Evolutionary conservation across 2,113 vertebrate species (phyloP).

Genomic region (Ammospiza caudacuta): DNA sequence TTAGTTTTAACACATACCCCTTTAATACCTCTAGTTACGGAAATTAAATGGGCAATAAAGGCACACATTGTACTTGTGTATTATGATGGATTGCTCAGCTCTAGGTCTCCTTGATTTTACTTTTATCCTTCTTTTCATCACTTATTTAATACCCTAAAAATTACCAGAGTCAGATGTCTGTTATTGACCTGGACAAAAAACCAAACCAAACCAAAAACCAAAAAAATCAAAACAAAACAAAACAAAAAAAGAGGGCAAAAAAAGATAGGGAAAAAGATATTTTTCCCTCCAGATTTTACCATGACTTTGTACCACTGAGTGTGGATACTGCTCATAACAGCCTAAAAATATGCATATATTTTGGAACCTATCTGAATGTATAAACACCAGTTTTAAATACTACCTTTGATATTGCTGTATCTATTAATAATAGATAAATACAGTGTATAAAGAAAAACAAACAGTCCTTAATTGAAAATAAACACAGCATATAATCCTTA

Average conservation of each 20-base stretch:
- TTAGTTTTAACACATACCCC: background rate
- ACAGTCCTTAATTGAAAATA: background rate
- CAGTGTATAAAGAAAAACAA: background rate
- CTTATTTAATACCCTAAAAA: slow-evolving; percentile 80
- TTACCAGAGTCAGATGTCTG: slow-evolving; percentile 80
- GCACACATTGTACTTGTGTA: background rate
- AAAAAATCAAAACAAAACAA: background rate
- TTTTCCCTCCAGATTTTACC: background rate
- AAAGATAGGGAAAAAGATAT: background rate
- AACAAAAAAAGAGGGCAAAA: too few relatives aligned
- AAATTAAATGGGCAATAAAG: background rate
- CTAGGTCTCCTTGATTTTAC: slow-evolving; percentile 48
- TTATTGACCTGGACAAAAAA: slow-evolving; percentile 50
- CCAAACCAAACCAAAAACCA: too few relatives aligned
- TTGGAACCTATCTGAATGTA: background rate
- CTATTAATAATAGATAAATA: background rate
- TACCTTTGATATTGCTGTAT: background rate
- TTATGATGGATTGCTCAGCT: background rate
- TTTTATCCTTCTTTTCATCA: slow-evolving; percentile 83
- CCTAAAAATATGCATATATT: background rate
- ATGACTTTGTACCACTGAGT: background rate
- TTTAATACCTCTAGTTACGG: background rate
- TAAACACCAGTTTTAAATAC: background rate
- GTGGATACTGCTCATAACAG: background rate
- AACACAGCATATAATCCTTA: background rate